Percentiles rank a stretch among this genome's conserved stretches.
phyloP scores from a whole-genome alignment of 1,140 invertebrate genomes.

The Tetramorium alpestre region DNA sequence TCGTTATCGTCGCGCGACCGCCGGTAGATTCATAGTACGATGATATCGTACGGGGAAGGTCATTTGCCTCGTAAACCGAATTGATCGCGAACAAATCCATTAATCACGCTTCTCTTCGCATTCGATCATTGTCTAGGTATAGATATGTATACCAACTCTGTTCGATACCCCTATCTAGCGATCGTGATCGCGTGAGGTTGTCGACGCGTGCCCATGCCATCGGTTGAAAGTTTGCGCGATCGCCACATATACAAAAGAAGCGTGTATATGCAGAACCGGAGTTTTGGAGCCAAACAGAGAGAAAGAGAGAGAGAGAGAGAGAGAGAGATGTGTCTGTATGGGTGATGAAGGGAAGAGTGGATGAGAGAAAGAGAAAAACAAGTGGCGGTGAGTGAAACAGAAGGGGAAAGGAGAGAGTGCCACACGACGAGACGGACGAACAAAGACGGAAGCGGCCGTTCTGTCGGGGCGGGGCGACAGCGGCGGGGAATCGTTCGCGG shows the following conservation, averaged over 20 bases:
- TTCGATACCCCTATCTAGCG: not conserved
- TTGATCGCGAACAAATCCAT: constrained; percentile 40
- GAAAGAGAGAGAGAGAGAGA: not conserved
- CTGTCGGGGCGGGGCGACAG: constrained; percentile 14
- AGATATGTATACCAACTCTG: not conserved
- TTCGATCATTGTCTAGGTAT: constrained; percentile 15
- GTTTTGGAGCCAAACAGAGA: not conserved
- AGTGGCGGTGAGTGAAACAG: not conserved
- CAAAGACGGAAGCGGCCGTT: constrained; percentile 40
- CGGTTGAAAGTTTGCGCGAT: constrained; percentile 32
- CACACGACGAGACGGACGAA: constrained; percentile 56
- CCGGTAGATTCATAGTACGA: not conserved
- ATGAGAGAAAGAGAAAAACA: not conserved
- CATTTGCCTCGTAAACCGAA: constrained; percentile 32
- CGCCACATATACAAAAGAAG: constrained; percentile 18
- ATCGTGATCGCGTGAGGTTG: constrained; percentile 23
- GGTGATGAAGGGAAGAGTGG: not conserved
- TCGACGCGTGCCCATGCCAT: constrained; percentile 1
- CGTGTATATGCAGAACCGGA: not conserved
- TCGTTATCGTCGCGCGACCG: not conserved
- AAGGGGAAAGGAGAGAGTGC: constrained; percentile 60
- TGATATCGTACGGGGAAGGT: not conserved
- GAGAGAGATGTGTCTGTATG: not conserved
- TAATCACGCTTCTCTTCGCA: constrained; percentile 30
- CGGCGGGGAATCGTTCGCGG: constrained; percentile 32